Evolutionary conservation across 2,113 vertebrate genomes (phyloP), one percentile per base, ranked within the genome.

Genomic region (Zapus hudsonius): DNA sequence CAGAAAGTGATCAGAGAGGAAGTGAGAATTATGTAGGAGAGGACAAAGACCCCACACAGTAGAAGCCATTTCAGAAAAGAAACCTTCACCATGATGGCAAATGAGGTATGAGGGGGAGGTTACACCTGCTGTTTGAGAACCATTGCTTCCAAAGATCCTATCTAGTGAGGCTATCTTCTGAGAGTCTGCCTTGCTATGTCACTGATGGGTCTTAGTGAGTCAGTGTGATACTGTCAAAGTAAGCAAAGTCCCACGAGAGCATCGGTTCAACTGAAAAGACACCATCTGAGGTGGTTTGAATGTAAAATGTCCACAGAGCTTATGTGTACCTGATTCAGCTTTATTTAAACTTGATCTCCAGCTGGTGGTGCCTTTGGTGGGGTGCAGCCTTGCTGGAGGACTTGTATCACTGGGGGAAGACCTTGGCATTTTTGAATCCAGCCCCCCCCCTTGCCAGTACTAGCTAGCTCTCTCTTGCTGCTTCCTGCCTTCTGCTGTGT

Each of bases 1-100:
- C 33, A 84, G 74, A 91, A 86, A 44, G 16, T 86, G 47, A 87
- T n/a, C 59, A 84, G 92, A 91, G n/a, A 25, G 78, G 27, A 95
- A 87, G 40, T 92, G 73, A 69, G 80, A 59, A 23, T 87, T 29
- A 33, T 47, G 31, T 33, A 73, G 33, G 38, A 81, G 61, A 82
- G 8, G 5, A 74, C 69, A 31, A 57, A 87, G 44, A 92, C 36
- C 20, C 20, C 52, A 42, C 72, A 83, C 20, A 79, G 33, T 2
- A 3, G 74, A 91, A 83, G 66, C 59, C 55, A 25, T 52, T 74
- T 59, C 42, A 93, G 59, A 76, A 84, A 89, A 33, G 67, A 84
- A 93, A 36, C n/a, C 20, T 36, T 80, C 33, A 84, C 40, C 29
- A 3, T 19, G 52, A 29, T 70, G 42, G n/a, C 42, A 36, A 87